Percentiles rank a stretch among this genome's conserved stretches.
Conservation (phyloP, 2,888 invertebrate species). For the Lithosia quadra region DNA sequence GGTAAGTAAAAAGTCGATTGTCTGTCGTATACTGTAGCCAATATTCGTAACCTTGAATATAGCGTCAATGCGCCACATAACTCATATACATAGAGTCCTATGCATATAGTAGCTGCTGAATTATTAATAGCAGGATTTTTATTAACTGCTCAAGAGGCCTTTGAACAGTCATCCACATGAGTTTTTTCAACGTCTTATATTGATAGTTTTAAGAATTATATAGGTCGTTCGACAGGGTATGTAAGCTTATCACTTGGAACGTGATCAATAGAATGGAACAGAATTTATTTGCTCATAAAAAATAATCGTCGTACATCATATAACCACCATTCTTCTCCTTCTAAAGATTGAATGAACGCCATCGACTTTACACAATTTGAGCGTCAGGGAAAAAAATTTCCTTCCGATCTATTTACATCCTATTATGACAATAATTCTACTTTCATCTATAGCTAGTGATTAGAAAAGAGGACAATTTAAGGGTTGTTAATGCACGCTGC, state of each 20-base stretch:
- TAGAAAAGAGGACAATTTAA: background rate
- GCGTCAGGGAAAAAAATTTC: too few relatives aligned
- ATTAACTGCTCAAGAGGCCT: background rate
- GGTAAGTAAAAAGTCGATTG: background rate
- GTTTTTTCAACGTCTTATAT: background rate
- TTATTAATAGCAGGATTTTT: conserved; percentile 3
- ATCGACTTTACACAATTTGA: too few relatives aligned
- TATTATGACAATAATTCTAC: too few relatives aligned
- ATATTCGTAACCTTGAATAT: background rate
- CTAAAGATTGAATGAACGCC: background rate
- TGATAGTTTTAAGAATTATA: background rate
- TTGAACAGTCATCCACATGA: background rate
- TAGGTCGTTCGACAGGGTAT: background rate
- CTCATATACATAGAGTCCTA: background rate
- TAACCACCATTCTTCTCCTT: background rate
- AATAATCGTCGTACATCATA: background rate
- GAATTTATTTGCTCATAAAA: background rate
- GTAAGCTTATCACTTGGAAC: background rate
- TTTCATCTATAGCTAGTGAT: too few relatives aligned
- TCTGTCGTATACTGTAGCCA: conserved; percentile 2
- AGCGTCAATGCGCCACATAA: too few relatives aligned
- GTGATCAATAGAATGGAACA: background rate
- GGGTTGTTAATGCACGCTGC: too few relatives aligned
- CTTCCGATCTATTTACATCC: too few relatives aligned
- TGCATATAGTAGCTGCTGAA: background rate